Base-by-base conservation (phyloP, 2,113 vertebrate species). In the Abramis brama region DNA sequence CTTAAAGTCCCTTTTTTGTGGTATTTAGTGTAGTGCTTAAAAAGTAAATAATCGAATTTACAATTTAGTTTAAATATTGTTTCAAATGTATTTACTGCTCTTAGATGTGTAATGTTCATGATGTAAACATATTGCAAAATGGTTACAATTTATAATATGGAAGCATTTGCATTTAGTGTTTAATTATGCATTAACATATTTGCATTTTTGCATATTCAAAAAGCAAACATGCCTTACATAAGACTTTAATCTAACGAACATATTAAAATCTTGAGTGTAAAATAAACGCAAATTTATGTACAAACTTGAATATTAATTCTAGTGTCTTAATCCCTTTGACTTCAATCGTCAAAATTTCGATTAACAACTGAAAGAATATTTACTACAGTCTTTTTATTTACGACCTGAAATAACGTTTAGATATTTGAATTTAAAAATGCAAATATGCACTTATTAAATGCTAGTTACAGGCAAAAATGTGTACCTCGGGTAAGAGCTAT, bases 141-240 rank as follows among this genome's bases (percentile, higher is more conserved):
- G 3, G 17, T 21, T n/a, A 5, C 68, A 70, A 70, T 70, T 12
- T 62, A 79, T 21, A 52, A 66, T 81, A 12, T 27, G 25, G 60
- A 45, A 11, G 15, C n/a, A 66, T 81, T 50, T 81, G 60, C 79
- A 81, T 81, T 47, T 19, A 79, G 25, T 30, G 39, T 64, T 81
- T 66, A 30, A 81, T 81, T 82, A 70, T 82, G 27, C 75, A 55
- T 77, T 10, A 19, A 10, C 12, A 30, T 50, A 8, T 68, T 66
- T 23, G 25, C 36, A 55, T 68, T 50, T 82, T 55, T 81, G 39
- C 36, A 80, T 19, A 64, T 70, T 70, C 8, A 57, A 68, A 50
- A 52, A 82, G 62, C 17, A 64, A 47, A 60, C 19, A n/a, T 43
- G 52, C 52, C 23, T 23, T 59, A 17, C 13, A 2, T 43, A n/a